A percentile compares a stretch with the other conserved stretches of the same genome.
Conservation (phyloP, 2,113 vertebrate species). For the Grantiella picta region DNA sequence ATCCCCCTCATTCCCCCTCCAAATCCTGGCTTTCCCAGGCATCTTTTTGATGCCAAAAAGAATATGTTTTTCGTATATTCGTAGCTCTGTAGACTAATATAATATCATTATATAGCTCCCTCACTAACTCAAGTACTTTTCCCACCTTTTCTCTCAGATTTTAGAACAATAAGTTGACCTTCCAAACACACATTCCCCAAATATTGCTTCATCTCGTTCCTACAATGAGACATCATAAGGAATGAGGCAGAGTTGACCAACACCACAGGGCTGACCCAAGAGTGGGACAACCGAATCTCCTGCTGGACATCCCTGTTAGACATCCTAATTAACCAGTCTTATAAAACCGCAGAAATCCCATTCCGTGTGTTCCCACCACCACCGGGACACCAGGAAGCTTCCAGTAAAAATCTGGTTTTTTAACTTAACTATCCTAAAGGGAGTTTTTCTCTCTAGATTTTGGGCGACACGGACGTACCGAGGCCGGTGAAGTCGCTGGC, state of each 20-base stretch:
- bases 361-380: not conserved
- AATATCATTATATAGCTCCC: too few species aligned
- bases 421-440: too few species aligned
- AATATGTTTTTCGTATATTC: fast-evolving
- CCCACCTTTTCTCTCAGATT: not conserved
- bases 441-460: too few species aligned
- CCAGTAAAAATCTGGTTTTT: too few species aligned
- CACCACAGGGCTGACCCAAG: not conserved
- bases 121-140: fast-evolving
- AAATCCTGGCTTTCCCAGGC: too few species aligned
- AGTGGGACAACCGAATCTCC: not conserved
- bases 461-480: too few species aligned
- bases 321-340: not conserved
- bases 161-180: fast-evolving
- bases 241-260: too few species aligned
- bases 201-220: not conserved
- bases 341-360: fast-evolving
- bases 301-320: fast-evolving
- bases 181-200: not conserved
- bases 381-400: too few species aligned
- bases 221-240: fast-evolving
- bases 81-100: fast-evolving
- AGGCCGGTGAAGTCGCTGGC: constrained; percentile 67
- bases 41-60: too few species aligned
- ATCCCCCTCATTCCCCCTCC: fast-evolving